Evolutionary conservation across 2,888 invertebrate species (phyloP), one percentile per base, ranked within the genome.

Genomic region (Lithophane semibrunnea): DNA sequence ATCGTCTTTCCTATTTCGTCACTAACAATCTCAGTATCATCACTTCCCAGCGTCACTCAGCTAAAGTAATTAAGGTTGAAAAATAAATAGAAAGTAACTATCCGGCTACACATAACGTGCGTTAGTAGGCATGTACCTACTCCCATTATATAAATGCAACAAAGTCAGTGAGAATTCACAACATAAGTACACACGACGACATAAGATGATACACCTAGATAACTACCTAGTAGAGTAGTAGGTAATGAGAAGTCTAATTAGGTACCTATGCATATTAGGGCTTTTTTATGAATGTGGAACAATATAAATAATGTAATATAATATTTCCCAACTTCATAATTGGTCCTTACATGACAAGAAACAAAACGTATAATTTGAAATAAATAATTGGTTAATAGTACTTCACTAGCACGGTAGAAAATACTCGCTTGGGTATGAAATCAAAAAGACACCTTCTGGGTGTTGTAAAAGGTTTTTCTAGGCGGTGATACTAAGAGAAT

Each of bases 141-240:
- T 63, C 21, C 21, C 12, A 73, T 63, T 70, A 64, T 54, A 67
- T 77, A 70, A 72, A 76, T 13, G 21, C 49, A 65, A 72, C 76
- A 65, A 75, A 60, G 54, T 64, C 7, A 64, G 37, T 75, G 58
- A 60, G 29, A 75, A 49, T 72, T 60, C 54, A 68, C 64, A 60
- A 47, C n/a, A 3, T 10, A n/a, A n/a, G n/a, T n/a, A 44, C 42
- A 44, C 10, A 44, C 21, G 54, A 29, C 10, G 29, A 44, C 16
- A 54, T 54, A 73, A 4, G 24, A 29, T 47, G 10, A 21, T 37
- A 12, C 16, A 54, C 37, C 37, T 37, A 37, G 37, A 9, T 65
- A 65, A 24, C 12, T 49, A 66, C 29, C 52, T 52, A 4, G 21
- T 24, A 66, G 3, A 18, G 29, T 52, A 4, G 21, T 24, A 66